Evolutionary conservation across 1,140 invertebrate genomes (phyloP).

Genomic region (Stenopsyche tienmushanensis): DNA sequence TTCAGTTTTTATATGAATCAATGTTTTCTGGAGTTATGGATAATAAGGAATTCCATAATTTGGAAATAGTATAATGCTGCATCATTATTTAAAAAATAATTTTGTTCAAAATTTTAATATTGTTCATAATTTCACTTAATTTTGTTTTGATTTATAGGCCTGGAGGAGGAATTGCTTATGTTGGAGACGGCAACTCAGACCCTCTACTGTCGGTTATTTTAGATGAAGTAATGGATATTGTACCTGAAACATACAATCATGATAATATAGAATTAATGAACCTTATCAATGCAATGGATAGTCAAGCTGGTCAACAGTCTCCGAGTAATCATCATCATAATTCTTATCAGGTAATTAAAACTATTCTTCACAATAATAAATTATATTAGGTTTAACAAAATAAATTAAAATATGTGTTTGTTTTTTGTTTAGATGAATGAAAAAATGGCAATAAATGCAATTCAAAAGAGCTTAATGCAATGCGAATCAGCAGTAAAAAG

Average conservation of each 20-base stretch:
- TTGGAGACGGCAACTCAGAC: conserved; percentile 59
- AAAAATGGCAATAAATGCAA: conserved; percentile 83
- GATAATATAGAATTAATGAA: conserved; percentile 54
- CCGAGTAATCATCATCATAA: conserved; percentile 40
- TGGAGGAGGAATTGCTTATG: conserved; percentile 42
- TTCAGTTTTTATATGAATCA: too few relatives aligned
- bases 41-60: too few relatives aligned
- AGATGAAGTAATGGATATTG: conserved; percentile 81
- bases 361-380: not conserved
- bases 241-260: conserved; percentile 55
- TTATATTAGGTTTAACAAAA: not conserved
- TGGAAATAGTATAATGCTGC: too few relatives aligned
- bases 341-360: conserved; percentile 35
- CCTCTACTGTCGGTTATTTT: conserved; percentile 76
- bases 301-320: conserved; percentile 47
- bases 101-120: not conserved
- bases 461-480: conserved; percentile 88
- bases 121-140: not conserved
- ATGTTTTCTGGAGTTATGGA: too few relatives aligned
- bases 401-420: not conserved
- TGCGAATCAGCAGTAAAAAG: conserved; percentile 66
- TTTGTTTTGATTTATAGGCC: conserved; percentile 20
- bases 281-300: conserved; percentile 54
- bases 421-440: conserved; percentile 58
- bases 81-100: not conserved